These are phyloP conservation scores for Ennomos quercinarius DNA, from an alignment of 2,888 invertebrate genomes.

Conservation along the genomic window DNA sequence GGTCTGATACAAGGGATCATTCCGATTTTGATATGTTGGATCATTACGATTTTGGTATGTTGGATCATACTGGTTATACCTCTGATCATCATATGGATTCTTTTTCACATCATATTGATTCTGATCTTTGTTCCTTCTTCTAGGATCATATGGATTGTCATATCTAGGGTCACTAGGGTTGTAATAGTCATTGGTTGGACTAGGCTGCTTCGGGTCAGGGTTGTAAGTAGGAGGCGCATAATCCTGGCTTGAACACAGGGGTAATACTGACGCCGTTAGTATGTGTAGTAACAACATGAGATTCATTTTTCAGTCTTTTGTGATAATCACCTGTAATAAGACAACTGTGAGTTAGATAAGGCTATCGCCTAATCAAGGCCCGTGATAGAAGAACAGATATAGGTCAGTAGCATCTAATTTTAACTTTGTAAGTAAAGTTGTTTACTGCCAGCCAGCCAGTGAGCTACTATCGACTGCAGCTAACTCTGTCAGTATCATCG, in stretches of 20 bases:
- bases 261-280: slow-evolving; percentile 54
- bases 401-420: slow-evolving; percentile 39
- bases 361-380: slow-evolving; percentile 7
- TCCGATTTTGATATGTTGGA: slow-evolving; percentile 38
- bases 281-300: slow-evolving; percentile 58
- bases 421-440: slow-evolving; percentile 31
- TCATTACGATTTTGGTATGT: slow-evolving; percentile 46
- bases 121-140: slow-evolving; percentile 46
- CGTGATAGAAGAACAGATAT: slow-evolving; percentile 21
- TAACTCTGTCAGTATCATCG: slow-evolving; percentile 10
- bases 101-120: slow-evolving; percentile 54
- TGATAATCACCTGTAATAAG: slow-evolving; percentile 58
- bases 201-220: slow-evolving; percentile 60
- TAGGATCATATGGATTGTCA: slow-evolving; percentile 75
- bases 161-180: slow-evolving; percentile 60
- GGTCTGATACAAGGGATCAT: slow-evolving; percentile 56
- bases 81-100: slow-evolving; percentile 57
- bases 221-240: slow-evolving; percentile 71
- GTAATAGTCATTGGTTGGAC: slow-evolving; percentile 70
- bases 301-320: slow-evolving; percentile 77
- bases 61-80: slow-evolving; percentile 55
- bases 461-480: slow-evolving; percentile 15
- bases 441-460: slow-evolving; percentile 11
- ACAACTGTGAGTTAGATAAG: slow-evolving; percentile 13
- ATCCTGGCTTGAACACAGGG: slow-evolving; percentile 66